A percentile compares a stretch with the other conserved stretches of the same genome.
These are phyloP conservation scores for Drosophila sturtevanti DNA, from an alignment of 1,140 invertebrate species.

Conservation along the genomic window DNA sequence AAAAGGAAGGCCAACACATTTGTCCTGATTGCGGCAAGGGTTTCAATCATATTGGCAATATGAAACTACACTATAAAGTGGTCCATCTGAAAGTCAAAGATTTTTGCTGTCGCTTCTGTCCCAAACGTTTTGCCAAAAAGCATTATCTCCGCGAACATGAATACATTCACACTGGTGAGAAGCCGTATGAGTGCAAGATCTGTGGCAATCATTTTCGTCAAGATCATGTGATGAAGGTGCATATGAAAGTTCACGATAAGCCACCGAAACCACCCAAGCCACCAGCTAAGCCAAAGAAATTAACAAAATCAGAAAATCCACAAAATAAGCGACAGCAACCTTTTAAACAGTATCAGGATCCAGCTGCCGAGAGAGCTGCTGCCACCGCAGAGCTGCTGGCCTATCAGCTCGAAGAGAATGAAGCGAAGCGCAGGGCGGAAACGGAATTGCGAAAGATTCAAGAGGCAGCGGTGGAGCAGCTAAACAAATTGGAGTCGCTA, in stretches of 20 bases:
- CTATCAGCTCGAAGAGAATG: constrained; percentile 69
- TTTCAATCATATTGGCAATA: constrained; percentile 74
- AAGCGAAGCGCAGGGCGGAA: constrained; percentile 68
- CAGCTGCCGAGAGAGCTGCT: constrained; percentile 61
- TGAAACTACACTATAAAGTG: constrained; percentile 76
- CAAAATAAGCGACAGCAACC: constrained; percentile 57
- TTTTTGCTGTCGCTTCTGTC: constrained; percentile 77
- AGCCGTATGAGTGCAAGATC: constrained; percentile 72
- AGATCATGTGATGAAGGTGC: constrained; percentile 70
- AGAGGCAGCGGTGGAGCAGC: constrained; percentile 70
- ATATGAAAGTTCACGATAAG: constrained; percentile 74
- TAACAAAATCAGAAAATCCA: constrained; percentile 46
- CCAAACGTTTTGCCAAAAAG: constrained; percentile 77
- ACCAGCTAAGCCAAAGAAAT: constrained; percentile 38
- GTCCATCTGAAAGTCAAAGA: constrained; percentile 80
- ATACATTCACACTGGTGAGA: constrained; percentile 83
- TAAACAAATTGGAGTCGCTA: constrained; percentile 62
- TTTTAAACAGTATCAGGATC: constrained; percentile 64
- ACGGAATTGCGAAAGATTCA: constrained; percentile 69
- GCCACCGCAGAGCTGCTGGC: constrained; percentile 66
- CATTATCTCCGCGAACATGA: constrained; percentile 81
- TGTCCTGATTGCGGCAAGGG: constrained; percentile 76
- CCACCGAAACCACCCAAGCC: constrained; percentile 52
- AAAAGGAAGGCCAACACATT: constrained; percentile 77
- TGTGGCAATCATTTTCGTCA: constrained; percentile 78